Evolutionary conservation across 2,113 vertebrate genomes (phyloP).

Genomic region (Crotalus helleri): DNA sequence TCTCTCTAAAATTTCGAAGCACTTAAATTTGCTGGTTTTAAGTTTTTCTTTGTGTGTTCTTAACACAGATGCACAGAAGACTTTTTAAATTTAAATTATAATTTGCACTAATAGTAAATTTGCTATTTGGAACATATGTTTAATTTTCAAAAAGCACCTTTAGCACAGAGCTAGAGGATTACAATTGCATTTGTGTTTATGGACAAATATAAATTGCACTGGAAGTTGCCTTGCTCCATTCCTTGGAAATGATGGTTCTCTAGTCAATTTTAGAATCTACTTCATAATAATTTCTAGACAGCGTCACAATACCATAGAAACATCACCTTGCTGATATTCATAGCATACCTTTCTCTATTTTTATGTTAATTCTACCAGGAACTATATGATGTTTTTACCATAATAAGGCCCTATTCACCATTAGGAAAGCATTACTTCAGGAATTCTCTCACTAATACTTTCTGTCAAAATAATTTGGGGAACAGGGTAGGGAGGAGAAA

Average conservation of each 20-base stretch:
- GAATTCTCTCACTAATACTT: not conserved
- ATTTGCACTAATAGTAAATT: not conserved
- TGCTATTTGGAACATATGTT: not conserved
- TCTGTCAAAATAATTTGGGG: not conserved
- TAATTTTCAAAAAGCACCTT: not conserved
- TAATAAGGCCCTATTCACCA: not conserved
- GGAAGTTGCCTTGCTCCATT: not conserved
- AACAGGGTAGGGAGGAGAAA: not conserved
- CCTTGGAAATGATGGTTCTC: not conserved
- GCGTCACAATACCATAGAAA: not conserved
- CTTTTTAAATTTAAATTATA: not conserved
- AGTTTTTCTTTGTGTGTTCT: not conserved
- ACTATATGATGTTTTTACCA: not conserved
- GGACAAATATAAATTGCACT: not conserved
- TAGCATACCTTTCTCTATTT: not conserved
- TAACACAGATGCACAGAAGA: not conserved
- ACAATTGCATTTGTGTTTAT: not conserved
- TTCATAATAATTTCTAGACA: not conserved
- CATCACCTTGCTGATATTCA: not conserved
- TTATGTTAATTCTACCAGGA: not conserved
- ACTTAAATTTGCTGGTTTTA: not conserved
- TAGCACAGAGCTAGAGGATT: not conserved
- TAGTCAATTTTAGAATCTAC: not conserved
- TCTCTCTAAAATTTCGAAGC: not conserved
- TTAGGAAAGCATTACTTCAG: not conserved